Evolutionary conservation across 2,888 invertebrate species (phyloP), one percentile per base, ranked within the genome.

Genomic region (Napeogenes inachia): DNA sequence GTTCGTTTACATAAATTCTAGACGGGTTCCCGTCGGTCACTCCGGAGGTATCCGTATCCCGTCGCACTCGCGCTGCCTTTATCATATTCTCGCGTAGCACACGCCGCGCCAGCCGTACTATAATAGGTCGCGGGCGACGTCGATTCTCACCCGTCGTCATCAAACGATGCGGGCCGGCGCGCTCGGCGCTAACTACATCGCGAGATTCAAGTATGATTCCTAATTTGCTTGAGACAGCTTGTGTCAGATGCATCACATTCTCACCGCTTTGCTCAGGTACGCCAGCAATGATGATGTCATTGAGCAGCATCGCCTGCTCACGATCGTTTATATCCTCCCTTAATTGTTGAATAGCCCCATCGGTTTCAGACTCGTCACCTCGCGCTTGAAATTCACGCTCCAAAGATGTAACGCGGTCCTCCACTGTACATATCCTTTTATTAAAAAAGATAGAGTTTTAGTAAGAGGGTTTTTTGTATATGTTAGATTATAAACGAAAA

Each of bases 101-200:
- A 12, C 67, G 64, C 57, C 62, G 57, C 21, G 59, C 53, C 30
- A 64, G 55, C 38, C 64, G 57, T 45, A 67, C 61, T 4, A 45
- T 57, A 21, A 67, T 21, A 2, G 53, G 56, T 13, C 64, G 64
- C 46, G 62, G 54, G 42, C 64, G 62, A 33, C 56, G 50, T n/a
- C 6, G 30, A 12, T 55, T n/a, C n/a, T 56, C 56, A 56, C 42
- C 13, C 56, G 56, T 13, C n/a, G 21, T n/a, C 45, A 56, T 5
- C 45, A 13, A 3, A n/a, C 56, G 56, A 38, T n/a, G 56, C 56
- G 56, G 56, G 5, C 56, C 56, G 6, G 13, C n/a, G 13, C 62
- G 62, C 42, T 62, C 62, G 13, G 50, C 45, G 12, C 58, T 61
- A 0, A 56, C 42, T 13, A 56, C 38, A 38, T 56, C 42, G 56